Conservation (phyloP, 2,888 invertebrate genomes). For the Acronicta alni region DNA sequence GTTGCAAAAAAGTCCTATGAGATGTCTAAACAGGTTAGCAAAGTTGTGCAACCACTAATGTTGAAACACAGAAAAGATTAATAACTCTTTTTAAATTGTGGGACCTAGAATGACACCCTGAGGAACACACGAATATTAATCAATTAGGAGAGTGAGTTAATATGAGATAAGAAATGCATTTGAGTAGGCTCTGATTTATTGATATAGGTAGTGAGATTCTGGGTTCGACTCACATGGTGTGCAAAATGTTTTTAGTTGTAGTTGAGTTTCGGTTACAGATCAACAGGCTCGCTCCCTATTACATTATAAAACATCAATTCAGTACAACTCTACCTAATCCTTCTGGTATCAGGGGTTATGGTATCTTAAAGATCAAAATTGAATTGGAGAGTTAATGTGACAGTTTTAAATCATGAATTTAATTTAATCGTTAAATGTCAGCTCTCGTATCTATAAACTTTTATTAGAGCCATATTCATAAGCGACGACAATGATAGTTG, state of each 20-base stretch:
- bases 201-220: too few relatives aligned
- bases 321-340: too few relatives aligned
- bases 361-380: not conserved
- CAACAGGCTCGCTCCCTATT: too few relatives aligned
- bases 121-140: not conserved
- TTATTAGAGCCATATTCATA: constrained; percentile 32
- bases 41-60: not conserved
- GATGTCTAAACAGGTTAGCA: not conserved
- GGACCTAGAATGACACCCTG: constrained; percentile 9
- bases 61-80: not conserved
- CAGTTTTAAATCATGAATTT: constrained; percentile 6
- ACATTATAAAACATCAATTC: too few relatives aligned
- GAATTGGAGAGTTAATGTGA: not conserved
- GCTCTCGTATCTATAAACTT: constrained; percentile 26
- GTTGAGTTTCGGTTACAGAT: too few relatives aligned
- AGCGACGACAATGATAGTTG: constrained; percentile 25
- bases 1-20: not conserved
- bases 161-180: too few relatives aligned
- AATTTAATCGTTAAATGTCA: constrained; percentile 22
- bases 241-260: too few relatives aligned
- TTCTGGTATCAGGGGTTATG: too few relatives aligned
- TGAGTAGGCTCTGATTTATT: too few relatives aligned
- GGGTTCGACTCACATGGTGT: too few relatives aligned
- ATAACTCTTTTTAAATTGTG: not conserved
- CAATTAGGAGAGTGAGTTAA: not conserved